These are phyloP conservation scores for Myiagra hebetior DNA, from an alignment of 2,113 vertebrate genomes.

Conservation along the genomic window DNA sequence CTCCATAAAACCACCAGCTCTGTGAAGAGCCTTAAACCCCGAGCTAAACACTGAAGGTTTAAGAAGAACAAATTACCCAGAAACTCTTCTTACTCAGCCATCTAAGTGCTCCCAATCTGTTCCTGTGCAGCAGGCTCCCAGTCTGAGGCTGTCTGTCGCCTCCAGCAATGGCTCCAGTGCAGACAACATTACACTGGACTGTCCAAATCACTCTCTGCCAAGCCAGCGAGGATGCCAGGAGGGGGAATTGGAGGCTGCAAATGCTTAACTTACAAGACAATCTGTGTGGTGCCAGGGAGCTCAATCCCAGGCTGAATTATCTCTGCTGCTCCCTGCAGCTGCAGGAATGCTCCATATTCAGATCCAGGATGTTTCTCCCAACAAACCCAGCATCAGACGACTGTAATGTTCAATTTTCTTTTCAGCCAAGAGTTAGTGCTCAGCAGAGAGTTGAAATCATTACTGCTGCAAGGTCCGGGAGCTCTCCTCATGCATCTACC, in stretches of 20 bases:
- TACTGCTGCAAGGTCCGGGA: constrained; percentile 36
- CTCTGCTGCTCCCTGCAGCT: constrained; percentile 3
- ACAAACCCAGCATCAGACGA: not conserved
- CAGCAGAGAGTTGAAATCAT: constrained; percentile 62
- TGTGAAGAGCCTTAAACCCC: not conserved
- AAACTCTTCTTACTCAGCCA: not conserved
- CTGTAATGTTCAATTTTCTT: constrained; percentile 63
- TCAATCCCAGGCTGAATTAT: not conserved
- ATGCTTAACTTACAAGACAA: not conserved
- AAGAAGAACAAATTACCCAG: not conserved
- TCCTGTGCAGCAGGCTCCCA: not conserved
- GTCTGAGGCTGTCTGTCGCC: not conserved
- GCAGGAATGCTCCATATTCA: constrained; percentile 13
- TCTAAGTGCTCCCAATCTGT: not conserved
- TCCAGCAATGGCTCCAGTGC: not conserved
- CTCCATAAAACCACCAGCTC: not conserved
- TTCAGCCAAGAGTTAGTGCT: constrained; percentile 65
- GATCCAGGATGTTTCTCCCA: constrained; percentile 20
- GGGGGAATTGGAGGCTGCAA: not conserved
- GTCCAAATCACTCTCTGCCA: constrained; percentile 21
- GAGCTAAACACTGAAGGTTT: not conserved
- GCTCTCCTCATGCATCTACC: constrained; percentile 51
- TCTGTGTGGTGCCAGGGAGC: not conserved
- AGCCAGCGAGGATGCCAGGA: not conserved
- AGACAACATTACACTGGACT: not conserved